A percentile compares a stretch with the other conserved stretches of the same genome.
Conservation (phyloP, 2,113 vertebrate species). For the Gavia stellata region DNA sequence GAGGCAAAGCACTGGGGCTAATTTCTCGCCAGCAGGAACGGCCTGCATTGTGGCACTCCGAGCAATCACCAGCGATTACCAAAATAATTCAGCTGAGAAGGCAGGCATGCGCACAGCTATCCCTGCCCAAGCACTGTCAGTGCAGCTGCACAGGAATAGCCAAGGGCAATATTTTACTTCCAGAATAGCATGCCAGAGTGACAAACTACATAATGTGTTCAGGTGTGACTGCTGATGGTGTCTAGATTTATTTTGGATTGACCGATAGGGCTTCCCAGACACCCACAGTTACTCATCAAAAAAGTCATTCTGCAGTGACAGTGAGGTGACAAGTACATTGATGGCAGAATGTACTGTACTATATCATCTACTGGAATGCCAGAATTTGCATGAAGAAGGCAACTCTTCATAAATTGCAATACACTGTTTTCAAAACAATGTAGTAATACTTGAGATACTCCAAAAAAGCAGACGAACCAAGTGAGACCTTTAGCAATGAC, state of each 20-base stretch:
- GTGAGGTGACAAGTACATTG: not conserved
- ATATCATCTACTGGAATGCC: not conserved
- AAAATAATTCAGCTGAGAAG: not conserved
- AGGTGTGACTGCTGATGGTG: not conserved
- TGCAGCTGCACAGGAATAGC: not conserved
- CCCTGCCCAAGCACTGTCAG: fast-evolving
- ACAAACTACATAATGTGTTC: fast-evolving
- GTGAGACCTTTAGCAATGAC: not conserved
- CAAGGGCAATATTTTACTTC: not conserved
- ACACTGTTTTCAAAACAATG: not conserved
- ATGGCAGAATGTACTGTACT: not conserved
- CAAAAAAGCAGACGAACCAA: not conserved
- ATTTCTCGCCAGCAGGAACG: not conserved
- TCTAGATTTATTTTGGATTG: not conserved
- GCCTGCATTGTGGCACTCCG: not conserved
- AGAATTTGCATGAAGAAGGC: not conserved
- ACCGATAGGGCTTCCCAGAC: not conserved
- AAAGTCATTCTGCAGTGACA: not conserved
- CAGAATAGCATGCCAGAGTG: not conserved
- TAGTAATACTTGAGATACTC: not conserved
- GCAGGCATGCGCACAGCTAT: not conserved
- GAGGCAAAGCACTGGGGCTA: not conserved
- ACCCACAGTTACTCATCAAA: not conserved
- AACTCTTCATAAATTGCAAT: not conserved
- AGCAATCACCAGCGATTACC: not conserved